phyloP scores from a whole-genome alignment of 2,797 vertebrate genomes.

The Onychomys leucogaster region DNA sequence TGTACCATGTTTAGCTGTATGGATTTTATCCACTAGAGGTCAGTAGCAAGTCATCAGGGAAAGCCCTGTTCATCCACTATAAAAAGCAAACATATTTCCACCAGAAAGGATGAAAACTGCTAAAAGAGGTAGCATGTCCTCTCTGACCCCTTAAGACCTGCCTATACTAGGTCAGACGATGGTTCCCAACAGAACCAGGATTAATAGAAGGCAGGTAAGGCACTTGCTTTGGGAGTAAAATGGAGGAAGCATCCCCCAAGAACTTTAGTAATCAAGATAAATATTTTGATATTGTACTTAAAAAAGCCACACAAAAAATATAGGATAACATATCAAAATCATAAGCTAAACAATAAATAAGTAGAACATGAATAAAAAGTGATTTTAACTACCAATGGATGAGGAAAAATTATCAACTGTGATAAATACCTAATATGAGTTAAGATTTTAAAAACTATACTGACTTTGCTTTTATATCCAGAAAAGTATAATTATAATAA shows the following conservation, averaged over 20 bases:
- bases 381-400: not conserved
- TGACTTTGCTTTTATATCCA: not conserved
- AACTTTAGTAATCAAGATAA: not conserved
- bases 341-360: not conserved
- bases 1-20: not conserved
- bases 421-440: not conserved
- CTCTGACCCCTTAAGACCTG: not conserved
- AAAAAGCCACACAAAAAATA: not conserved
- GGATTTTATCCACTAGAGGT: not conserved
- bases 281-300: not conserved
- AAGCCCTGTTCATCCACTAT: accelerated
- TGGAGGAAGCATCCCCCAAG: not conserved
- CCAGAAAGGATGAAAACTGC: not conserved
- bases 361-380: not conserved
- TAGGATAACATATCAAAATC: not conserved
- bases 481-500: constrained; percentile 27
- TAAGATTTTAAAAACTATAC: not conserved
- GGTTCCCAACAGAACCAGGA: not conserved
- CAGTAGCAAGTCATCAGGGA: not conserved
- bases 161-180: not conserved
- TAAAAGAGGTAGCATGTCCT: not conserved
- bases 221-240: not conserved
- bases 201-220: not conserved
- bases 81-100: not conserved
- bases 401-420: not conserved